A percentile compares a stretch with the other conserved stretches of the same genome.
Evolutionary conservation across 37 sponge, comb jelly and placozoan species (phyloP).

Genomic region (Diacarnus erythraeanus): DNA sequence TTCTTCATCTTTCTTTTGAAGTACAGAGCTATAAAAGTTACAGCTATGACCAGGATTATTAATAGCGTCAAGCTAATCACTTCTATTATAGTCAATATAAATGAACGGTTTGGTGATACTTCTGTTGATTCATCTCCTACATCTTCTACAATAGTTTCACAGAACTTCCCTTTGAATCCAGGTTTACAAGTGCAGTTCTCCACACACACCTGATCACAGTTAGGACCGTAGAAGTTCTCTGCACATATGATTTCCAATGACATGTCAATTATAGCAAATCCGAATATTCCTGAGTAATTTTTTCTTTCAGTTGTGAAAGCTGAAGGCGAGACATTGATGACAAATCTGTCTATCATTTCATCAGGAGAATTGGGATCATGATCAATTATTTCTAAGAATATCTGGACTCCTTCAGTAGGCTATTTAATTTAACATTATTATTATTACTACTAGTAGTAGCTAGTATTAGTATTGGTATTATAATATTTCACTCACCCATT

Average conservation of each 20-base stretch:
- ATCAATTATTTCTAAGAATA: conserved; percentile 1
- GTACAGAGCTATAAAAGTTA: too few relatives aligned
- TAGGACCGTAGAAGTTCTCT: background rate
- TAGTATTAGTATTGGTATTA: background rate
- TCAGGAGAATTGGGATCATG: background rate
- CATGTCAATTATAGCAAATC: background rate
- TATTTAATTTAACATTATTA: too few relatives aligned
- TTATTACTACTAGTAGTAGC: too few relatives aligned
- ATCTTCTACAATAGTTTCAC: background rate
- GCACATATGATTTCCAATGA: background rate
- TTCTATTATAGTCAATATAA: background rate
- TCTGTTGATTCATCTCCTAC: background rate
- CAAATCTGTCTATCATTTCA: conserved; percentile 11
- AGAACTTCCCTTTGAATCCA: background rate
- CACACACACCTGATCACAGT: background rate
- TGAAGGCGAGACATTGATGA: background rate
- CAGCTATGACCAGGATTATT: background rate
- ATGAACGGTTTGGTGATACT: background rate
- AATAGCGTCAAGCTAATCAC: background rate
- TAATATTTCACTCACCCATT: background rate
- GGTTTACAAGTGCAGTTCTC: background rate
- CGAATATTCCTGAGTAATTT: background rate
- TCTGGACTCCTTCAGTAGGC: background rate
- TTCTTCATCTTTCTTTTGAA: too few relatives aligned
- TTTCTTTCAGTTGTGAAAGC: background rate